These are phyloP conservation scores for Arvicola amphibius DNA, from an alignment of 2,797 vertebrate genomes.

Conservation along the genomic window DNA sequence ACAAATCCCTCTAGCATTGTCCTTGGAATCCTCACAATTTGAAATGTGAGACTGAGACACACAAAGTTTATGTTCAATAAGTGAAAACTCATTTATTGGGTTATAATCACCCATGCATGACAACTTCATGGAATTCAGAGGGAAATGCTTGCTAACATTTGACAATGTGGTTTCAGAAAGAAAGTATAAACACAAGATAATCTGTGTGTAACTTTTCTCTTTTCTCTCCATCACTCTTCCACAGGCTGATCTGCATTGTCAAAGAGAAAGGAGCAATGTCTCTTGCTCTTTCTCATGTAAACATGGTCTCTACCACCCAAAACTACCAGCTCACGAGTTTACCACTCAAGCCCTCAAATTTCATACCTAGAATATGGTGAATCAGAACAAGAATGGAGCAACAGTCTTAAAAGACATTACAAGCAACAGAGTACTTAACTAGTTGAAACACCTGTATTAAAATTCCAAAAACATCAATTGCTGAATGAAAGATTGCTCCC, in stretches of 20 bases:
- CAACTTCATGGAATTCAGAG: conserved; percentile 68
- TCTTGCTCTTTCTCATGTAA: conserved; percentile 71
- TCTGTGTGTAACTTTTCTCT: conserved; percentile 64
- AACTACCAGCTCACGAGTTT: conserved; percentile 81
- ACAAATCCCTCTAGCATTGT: conserved; percentile 85
- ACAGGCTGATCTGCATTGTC: conserved; percentile 81
- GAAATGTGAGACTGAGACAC: conserved; percentile 82
- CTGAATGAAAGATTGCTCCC: conserved; percentile 84
- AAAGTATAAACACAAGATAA: conserved; percentile 53
- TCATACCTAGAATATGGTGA: conserved; percentile 86
- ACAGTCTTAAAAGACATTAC: conserved; percentile 84
- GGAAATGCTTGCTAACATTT: conserved; percentile 74
- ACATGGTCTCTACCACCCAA: conserved; percentile 78
- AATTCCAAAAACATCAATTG: conserved; percentile 87
- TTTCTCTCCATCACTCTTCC: conserved; percentile 78
- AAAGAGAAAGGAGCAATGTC: conserved; percentile 78
- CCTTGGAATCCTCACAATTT: conserved; percentile 80
- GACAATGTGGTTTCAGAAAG: conserved; percentile 72
- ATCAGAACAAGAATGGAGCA: conserved; percentile 84
- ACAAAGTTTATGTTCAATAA: conserved; percentile 77
- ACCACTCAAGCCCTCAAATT: conserved; percentile 84
- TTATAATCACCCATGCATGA: conserved; percentile 77
- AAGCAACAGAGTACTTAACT: conserved; percentile 85
- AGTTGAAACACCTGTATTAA: conserved; percentile 85
- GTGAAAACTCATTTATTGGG: conserved; percentile 69